A percentile compares a stretch with the other conserved stretches of the same genome.
Conservation (phyloP, 2,888 invertebrate genomes). For the Saturnia pavonia region DNA sequence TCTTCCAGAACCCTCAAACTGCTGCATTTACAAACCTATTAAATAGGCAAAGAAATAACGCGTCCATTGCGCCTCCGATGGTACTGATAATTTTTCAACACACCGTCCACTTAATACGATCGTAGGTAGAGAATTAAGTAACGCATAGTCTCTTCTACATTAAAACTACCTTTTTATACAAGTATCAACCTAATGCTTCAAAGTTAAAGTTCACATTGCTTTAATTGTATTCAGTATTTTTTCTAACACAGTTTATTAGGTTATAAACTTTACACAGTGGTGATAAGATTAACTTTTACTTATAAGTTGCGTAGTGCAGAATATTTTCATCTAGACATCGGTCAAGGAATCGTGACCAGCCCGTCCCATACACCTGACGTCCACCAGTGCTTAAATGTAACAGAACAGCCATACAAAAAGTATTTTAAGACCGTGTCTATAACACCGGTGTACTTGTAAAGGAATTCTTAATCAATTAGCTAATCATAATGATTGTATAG, state of each 20-base stretch:
- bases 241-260: slow-evolving; percentile 21
- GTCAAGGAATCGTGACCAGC: slow-evolving; percentile 79
- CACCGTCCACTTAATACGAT: slow-evolving; percentile 81
- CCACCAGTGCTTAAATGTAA: slow-evolving; percentile 70
- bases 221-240: slow-evolving; percentile 24
- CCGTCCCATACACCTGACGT: slow-evolving; percentile 78
- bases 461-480: not conserved
- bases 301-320: slow-evolving; percentile 26
- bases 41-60: slow-evolving; percentile 78
- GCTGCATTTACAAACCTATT: slow-evolving; percentile 41
- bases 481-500: not conserved
- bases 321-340: slow-evolving; percentile 71
- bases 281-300: slow-evolving; percentile 40
- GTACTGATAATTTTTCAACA: slow-evolving; percentile 81
- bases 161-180: slow-evolving; percentile 19
- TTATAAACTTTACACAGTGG: slow-evolving; percentile 24
- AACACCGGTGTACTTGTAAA: slow-evolving; percentile 12
- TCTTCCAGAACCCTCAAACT: not conserved
- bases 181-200: slow-evolving; percentile 35
- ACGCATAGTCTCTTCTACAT: slow-evolving; percentile 49
- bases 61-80: slow-evolving; percentile 79
- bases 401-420: slow-evolving; percentile 38
- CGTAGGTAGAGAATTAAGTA: slow-evolving; percentile 78
- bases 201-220: slow-evolving; percentile 31
- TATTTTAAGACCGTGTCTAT: slow-evolving; percentile 18